A percentile compares a stretch with the other conserved stretches of the same genome.
Evolutionary conservation across 2,888 invertebrate genomes (phyloP).

Genomic region (Eledone cirrhosa): DNA sequence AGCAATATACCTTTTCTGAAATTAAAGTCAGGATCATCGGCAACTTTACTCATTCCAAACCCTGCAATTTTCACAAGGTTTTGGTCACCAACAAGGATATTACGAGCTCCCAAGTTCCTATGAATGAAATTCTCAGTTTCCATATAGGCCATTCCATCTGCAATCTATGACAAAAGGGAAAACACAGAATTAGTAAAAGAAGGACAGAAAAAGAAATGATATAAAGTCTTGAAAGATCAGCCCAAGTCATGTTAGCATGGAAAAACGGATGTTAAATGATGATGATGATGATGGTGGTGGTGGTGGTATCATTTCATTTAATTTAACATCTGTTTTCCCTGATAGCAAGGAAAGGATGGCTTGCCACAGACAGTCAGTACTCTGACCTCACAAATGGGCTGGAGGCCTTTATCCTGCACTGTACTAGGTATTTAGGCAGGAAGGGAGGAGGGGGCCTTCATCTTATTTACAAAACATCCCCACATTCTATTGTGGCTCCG

Average conservation of each 20-base stretch:
- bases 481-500: too few species aligned
- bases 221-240: neutral
- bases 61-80: slow-evolving; percentile 66
- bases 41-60: slow-evolving; percentile 64
- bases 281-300: slow-evolving; percentile 13
- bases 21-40: slow-evolving; percentile 60
- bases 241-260: too few species aligned
- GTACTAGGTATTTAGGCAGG: too few species aligned
- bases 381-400: neutral
- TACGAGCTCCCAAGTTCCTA: slow-evolving; percentile 63
- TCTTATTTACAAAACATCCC: too few species aligned
- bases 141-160: slow-evolving; percentile 66
- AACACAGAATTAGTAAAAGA: too few species aligned
- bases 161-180: slow-evolving; percentile 50
- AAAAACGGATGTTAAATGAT: neutral
- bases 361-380: neutral
- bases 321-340: neutral
- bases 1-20: slow-evolving; percentile 53
- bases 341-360: neutral
- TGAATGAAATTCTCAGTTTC: slow-evolving; percentile 66
- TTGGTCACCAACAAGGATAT: slow-evolving; percentile 64
- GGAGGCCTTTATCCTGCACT: neutral
- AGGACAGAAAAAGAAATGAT: too few species aligned
- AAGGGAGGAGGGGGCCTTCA: too few species aligned
- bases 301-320: neutral